Evolutionary conservation across 2,113 vertebrate genomes (phyloP), one percentile per base, ranked within the genome.

Genomic region (Colossoma macropomum): DNA sequence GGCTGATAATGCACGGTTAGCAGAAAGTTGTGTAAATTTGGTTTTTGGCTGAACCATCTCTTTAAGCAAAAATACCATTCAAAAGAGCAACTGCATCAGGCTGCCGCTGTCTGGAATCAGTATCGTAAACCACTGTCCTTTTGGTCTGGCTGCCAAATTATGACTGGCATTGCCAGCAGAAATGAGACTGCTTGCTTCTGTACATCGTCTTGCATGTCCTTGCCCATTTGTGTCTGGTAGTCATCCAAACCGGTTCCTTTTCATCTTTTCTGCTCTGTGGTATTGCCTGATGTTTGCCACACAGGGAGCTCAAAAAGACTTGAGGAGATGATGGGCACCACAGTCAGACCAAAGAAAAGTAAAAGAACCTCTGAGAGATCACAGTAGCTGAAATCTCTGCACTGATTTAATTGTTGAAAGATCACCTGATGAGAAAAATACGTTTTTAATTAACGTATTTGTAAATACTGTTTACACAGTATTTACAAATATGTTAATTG

Each of bases 191-290:
- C 60, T 50, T 28, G 19, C 54, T 8, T n/a, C 68, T 45, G 21
- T 23, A 68, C 12, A 32, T 54, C 23, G 8, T 25, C 23, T 41
- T 72, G 52, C 17, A 60, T 48, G 52, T 30, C 78, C 50, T 80
- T 80, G 66, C 54, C n/a, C 32, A 41, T 69, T 54, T 79, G 68
- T 79, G 30, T 56, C 77, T 72, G 52, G 11, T 72, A 17, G 68
- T 19, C 21, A 71, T 71, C 68, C 34, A 80, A 60, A 21, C 68
- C 16, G n/a, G 62, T 48, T 80, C 32, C 17, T 60, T 45, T 17
- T 25, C n/a, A 54, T 12, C 59, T 25, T 38, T 23, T 52, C 45
- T 68, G 28, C 25, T 50, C 21, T 3, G 62, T 78, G 11, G 28
- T 34, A 52, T 23, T 45, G 60, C 2, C 19, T 52, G 41, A 34